A percentile compares a stretch with the other conserved stretches of the same genome.
Evolutionary conservation across 2,797 vertebrate genomes (phyloP).

Genomic region (Syncerus caffer): DNA sequence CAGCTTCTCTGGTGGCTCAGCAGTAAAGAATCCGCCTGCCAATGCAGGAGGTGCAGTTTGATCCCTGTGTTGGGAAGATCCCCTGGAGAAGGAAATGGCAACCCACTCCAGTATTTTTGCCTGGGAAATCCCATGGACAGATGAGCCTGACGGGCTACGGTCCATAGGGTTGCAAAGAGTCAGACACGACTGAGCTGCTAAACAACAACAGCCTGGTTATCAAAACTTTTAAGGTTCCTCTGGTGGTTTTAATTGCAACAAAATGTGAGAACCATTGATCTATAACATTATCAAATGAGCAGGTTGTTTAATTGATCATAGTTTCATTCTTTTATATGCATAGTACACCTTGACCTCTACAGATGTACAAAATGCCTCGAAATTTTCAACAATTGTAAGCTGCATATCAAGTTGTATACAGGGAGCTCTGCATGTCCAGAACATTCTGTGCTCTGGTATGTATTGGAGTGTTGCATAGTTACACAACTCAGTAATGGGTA

Average conservation of each 20-base stretch:
- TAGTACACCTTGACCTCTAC: not conserved
- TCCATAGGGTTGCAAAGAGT: not conserved
- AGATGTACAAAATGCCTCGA: not conserved
- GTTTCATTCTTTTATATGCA: not conserved
- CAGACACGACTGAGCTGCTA: not conserved
- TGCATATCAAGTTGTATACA: not conserved
- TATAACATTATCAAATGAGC: not conserved
- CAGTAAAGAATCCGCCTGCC: not conserved
- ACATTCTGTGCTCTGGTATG: not conserved
- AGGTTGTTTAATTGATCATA: not conserved
- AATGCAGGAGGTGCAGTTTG: not conserved
- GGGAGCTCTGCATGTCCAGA: not conserved
- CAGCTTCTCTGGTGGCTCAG: not conserved
- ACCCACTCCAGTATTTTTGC: not conserved
- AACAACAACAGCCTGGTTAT: not conserved
- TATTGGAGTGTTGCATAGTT: not conserved
- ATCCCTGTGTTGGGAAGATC: not conserved
- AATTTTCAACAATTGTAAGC: not conserved
- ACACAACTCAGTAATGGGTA: not conserved
- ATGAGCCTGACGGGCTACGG: not conserved
- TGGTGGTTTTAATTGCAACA: not conserved
- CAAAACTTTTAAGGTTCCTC: not conserved
- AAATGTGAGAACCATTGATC: not conserved
- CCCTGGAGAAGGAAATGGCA: not conserved
- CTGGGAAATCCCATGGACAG: not conserved